Percentiles rank a stretch among this genome's conserved stretches.
Evolutionary conservation across 2,888 invertebrate genomes (phyloP).

Genomic region (Hydropsyche betteni): DNA sequence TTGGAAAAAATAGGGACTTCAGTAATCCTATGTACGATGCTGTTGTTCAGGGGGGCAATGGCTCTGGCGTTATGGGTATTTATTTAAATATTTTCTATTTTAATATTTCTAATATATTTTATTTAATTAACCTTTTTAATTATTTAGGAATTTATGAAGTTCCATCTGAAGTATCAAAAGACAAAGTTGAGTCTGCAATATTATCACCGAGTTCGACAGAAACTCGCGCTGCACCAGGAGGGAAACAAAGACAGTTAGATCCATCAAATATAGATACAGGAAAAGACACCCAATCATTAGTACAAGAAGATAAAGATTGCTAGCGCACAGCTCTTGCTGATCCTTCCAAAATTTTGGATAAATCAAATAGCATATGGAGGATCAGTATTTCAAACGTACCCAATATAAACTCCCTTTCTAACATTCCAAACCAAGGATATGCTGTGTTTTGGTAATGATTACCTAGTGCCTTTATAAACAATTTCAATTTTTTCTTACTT

Average conservation of each 20-base stretch:
- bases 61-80: slow-evolving; percentile 62
- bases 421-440: slow-evolving; percentile 48
- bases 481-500: slow-evolving; percentile 2
- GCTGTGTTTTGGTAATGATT: slow-evolving; percentile 50
- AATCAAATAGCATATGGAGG: slow-evolving; percentile 45
- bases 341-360: slow-evolving; percentile 16
- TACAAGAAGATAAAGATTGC: slow-evolving; percentile 82
- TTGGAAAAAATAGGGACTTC: slow-evolving; percentile 89
- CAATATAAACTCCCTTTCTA: slow-evolving; percentile 46
- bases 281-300: slow-evolving; percentile 90
- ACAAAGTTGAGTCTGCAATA: slow-evolving; percentile 77
- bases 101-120: not conserved
- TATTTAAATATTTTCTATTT: slow-evolving; percentile 21
- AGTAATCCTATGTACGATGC: slow-evolving; percentile 99
- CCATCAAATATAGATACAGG: slow-evolving; percentile 85
- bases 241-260: slow-evolving; percentile 79
- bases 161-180: slow-evolving; percentile 76
- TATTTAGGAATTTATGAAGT: slow-evolving; percentile 80
- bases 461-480: slow-evolving; percentile 33
- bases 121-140: slow-evolving; percentile 55
- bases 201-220: slow-evolving; percentile 83
- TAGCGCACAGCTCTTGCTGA: slow-evolving; percentile 54
- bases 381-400: slow-evolving; percentile 50
- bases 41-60: slow-evolving; percentile 74
- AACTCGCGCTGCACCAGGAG: slow-evolving; percentile 77